Evolutionary conservation across 2,888 invertebrate species (phyloP), one percentile per base, ranked within the genome.

Genomic region (Eupithecia vulgata): DNA sequence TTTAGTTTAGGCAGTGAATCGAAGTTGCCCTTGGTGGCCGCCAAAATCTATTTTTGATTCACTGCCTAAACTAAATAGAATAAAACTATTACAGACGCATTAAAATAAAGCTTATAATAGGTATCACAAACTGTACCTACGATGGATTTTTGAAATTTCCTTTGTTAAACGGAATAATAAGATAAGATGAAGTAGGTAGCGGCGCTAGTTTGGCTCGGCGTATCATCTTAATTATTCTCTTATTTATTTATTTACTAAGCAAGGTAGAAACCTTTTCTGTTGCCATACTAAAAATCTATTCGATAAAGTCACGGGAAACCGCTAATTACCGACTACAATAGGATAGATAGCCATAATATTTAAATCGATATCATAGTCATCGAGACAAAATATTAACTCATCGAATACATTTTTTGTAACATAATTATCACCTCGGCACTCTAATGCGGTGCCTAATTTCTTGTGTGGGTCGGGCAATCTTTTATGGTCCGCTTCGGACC

Each of bases 381-480:
- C 85, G 85, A 84, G 85, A 87, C 80, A 89, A 89, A 91, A 92
- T 92, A 92, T 92, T 90, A 91, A 92, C 87, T 91, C 89, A 87
- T 90, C 87, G 88, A 84, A 88, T 88, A 85, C 84, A 88, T 90
- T 92, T 93, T 93, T 93, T 93, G 88, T 91, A 90, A 90, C 85
- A 83, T 93, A 93, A 94, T 94, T 94, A 93, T 93, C 94, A 92
- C 93, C 92, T 93, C 85, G 83, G 84, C 88, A 87, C 89, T 91
- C 90, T 92, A 92, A 93, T 93, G 90, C 88, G 90, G 88, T 90
- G 88, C 91, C 92, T 92, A 92, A 93, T 93, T 91, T 90, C 91
- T 88, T 90, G 91, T 91, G 92, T 92, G 91, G 92, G 92, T 90
- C 88, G 90, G 85, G 86, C 84, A 84, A 83, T 87, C 89, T 92